Conservation (phyloP, 2,113 vertebrate species). For the Saccopteryx bilineata region DNA sequence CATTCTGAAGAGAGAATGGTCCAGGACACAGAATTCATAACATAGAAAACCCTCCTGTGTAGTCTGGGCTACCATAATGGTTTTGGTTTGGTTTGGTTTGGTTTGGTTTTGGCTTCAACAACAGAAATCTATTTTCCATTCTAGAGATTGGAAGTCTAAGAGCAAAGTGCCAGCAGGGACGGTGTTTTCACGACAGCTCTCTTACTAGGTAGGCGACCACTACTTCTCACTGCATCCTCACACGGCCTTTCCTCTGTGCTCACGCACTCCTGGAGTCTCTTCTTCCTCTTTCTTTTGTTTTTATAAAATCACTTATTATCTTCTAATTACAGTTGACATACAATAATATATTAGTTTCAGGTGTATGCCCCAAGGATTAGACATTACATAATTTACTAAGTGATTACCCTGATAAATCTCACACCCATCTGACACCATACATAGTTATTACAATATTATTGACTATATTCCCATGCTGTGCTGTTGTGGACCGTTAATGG, state of each 20-base stretch:
- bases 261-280: background rate
- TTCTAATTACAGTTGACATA: background rate
- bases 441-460: background rate
- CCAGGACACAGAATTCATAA: background rate
- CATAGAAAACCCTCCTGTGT: background rate
- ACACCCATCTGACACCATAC: background rate
- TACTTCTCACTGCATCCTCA: background rate
- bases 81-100: background rate
- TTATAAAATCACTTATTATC: background rate
- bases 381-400: background rate
- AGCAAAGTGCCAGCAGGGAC: background rate
- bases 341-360: background rate
- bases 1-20: background rate
- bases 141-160: background rate
- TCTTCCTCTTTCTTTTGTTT: background rate
- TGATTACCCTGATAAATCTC: background rate
- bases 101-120: background rate
- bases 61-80: background rate
- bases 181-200: background rate
- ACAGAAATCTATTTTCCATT: background rate
- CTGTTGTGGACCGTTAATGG: too few relatives aligned
- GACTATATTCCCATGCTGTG: background rate
- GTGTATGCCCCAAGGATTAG: background rate
- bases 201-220: background rate
- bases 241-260: background rate